Evolutionary conservation across 2,888 invertebrate species (phyloP).

Genomic region (Molorchus minor): DNA sequence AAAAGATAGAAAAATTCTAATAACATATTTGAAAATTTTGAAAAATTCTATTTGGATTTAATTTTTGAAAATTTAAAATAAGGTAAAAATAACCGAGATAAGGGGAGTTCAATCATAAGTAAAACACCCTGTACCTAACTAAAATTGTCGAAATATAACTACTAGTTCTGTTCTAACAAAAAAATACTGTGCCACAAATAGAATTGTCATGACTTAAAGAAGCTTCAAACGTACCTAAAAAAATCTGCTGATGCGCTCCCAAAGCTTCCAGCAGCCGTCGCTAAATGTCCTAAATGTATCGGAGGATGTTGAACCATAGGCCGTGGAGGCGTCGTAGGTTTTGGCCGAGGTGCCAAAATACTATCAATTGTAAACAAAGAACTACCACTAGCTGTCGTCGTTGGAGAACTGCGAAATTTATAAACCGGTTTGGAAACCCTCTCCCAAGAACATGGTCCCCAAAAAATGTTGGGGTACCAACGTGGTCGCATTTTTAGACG

Average conservation of each 20-base stretch:
- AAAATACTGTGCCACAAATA: too few relatives aligned
- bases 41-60: too few relatives aligned
- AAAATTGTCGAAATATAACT: too few relatives aligned
- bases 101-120: too few relatives aligned
- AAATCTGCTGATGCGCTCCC: constrained; percentile 73
- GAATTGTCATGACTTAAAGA: too few relatives aligned
- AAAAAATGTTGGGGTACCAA: constrained; percentile 43
- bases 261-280: constrained; percentile 73
- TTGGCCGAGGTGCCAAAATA: constrained; percentile 79
- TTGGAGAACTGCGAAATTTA: constrained; percentile 32
- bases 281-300: constrained; percentile 70
- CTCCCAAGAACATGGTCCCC: constrained; percentile 57
- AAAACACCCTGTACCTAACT: too few relatives aligned
- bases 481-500: constrained; percentile 31
- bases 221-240: constrained; percentile 74
- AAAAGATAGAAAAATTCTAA: too few relatives aligned
- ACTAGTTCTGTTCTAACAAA: too few relatives aligned
- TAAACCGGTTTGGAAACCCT: constrained; percentile 63
- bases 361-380: constrained; percentile 88
- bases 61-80: too few relatives aligned
- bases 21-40: too few relatives aligned
- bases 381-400: constrained; percentile 61
- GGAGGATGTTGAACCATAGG: constrained; percentile 65
- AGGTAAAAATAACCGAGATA: too few relatives aligned
- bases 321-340: constrained; percentile 66